phyloP scores from a whole-genome alignment of 2,113 vertebrate genomes.

The Mellivora capensis region DNA sequence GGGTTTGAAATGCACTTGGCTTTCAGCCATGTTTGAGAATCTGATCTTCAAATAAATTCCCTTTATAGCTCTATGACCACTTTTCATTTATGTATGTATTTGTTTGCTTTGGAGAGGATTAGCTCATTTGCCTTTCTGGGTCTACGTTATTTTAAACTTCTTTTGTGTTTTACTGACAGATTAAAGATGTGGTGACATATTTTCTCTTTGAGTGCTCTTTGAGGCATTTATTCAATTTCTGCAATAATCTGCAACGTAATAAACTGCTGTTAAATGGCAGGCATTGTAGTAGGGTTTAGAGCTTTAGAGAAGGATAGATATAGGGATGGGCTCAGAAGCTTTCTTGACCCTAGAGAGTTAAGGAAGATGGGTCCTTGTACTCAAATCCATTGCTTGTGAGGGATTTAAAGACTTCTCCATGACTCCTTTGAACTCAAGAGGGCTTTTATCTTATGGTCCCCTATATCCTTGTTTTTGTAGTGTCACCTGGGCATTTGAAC shows the following conservation, averaged over 20 bases:
- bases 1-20: background rate
- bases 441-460: background rate
- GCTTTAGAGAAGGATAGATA: rapidly evolving
- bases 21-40: background rate
- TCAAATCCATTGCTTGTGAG: background rate
- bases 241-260: background rate
- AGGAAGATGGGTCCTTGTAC: background rate
- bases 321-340: background rate
- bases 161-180: background rate
- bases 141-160: background rate
- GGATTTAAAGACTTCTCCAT: background rate
- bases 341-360: background rate
- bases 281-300: background rate
- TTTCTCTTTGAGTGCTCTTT: background rate
- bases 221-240: background rate
- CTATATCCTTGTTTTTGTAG: background rate
- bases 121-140: background rate
- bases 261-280: background rate
- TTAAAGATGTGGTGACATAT: background rate
- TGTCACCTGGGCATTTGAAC: background rate
- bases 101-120: background rate
- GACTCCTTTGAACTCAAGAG: background rate
- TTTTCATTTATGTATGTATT: background rate
- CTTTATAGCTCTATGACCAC: background rate
- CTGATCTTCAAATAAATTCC: background rate